A percentile compares a stretch with the other conserved stretches of the same genome.
Evolutionary conservation across 2,797 vertebrate species (phyloP).

Genomic region (Rhabdomys pumilio): DNA sequence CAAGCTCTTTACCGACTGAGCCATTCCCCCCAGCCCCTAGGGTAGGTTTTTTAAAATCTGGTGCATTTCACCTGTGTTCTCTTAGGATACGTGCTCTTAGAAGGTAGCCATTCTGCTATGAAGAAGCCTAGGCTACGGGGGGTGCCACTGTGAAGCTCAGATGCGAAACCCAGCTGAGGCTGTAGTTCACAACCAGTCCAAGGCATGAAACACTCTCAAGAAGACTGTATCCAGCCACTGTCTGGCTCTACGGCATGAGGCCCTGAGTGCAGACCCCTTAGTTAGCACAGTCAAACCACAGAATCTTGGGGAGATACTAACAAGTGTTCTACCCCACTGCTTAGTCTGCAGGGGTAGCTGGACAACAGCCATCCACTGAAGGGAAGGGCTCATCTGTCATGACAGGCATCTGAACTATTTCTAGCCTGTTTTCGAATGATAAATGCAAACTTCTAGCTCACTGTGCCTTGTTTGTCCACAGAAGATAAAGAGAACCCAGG

Average conservation of each 20-base stretch:
- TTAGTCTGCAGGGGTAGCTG: background rate
- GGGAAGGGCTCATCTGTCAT: background rate
- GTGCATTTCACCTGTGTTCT: background rate
- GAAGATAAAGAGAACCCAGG: background rate
- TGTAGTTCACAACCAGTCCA: background rate
- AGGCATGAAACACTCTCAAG: background rate
- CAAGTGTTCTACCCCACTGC: background rate
- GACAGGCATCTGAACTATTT: background rate
- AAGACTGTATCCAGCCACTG: background rate
- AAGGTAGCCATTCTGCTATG: background rate
- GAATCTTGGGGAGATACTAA: background rate
- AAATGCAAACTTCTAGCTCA: background rate
- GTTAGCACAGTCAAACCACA: background rate
- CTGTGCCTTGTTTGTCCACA: background rate
- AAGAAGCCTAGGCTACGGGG: background rate
- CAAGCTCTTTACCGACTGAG: background rate
- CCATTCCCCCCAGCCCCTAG: background rate
- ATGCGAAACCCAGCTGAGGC: background rate
- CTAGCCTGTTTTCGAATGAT: slow-evolving; percentile 1
- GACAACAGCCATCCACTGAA: background rate
- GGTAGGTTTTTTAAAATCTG: slow-evolving; percentile 5
- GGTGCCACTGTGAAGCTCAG: background rate
- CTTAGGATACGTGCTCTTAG: background rate
- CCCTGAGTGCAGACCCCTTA: background rate
- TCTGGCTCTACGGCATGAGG: background rate